Evolutionary conservation across 2,113 vertebrate genomes (phyloP).

Genomic region (Lichenostomus cassidix): DNA sequence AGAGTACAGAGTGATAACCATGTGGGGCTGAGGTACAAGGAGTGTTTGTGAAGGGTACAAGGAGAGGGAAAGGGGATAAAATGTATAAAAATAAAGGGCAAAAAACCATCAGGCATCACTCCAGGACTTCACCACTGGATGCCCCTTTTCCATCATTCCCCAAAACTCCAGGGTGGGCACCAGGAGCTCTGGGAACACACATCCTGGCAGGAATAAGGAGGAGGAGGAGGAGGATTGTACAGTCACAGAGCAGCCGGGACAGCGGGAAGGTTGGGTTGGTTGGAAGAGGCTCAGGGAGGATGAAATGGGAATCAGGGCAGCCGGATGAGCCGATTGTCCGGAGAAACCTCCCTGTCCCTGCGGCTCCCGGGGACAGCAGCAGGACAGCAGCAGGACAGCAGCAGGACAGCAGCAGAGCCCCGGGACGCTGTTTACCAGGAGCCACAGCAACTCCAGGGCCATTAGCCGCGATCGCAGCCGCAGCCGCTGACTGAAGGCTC

Average conservation of each 20-base stretch:
- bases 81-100: too few relatives aligned
- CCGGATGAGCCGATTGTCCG: rapidly evolving
- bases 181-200: rapidly evolving
- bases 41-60: too few relatives aligned
- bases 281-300: not conserved
- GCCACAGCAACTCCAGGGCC: constrained; percentile 12
- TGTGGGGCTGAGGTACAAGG: too few relatives aligned
- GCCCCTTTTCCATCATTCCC: rapidly evolving
- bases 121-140: rapidly evolving
- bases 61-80: too few relatives aligned
- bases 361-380: too few relatives aligned
- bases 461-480: constrained; percentile 14
- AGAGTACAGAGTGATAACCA: too few relatives aligned
- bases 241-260: rapidly evolving
- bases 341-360: not conserved
- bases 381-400: too few relatives aligned
- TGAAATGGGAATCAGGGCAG: rapidly evolving
- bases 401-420: not conserved
- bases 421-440: constrained; percentile 5
- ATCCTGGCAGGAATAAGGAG: rapidly evolving
- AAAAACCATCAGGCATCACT: not conserved
- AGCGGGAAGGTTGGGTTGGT: rapidly evolving
- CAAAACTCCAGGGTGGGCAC: not conserved
- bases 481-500: constrained; percentile 43
- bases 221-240: too few relatives aligned